Evolutionary conservation across 2,888 invertebrate species (phyloP), one percentile per base, ranked within the genome.

Genomic region (Xestoiulus laeticollis): DNA sequence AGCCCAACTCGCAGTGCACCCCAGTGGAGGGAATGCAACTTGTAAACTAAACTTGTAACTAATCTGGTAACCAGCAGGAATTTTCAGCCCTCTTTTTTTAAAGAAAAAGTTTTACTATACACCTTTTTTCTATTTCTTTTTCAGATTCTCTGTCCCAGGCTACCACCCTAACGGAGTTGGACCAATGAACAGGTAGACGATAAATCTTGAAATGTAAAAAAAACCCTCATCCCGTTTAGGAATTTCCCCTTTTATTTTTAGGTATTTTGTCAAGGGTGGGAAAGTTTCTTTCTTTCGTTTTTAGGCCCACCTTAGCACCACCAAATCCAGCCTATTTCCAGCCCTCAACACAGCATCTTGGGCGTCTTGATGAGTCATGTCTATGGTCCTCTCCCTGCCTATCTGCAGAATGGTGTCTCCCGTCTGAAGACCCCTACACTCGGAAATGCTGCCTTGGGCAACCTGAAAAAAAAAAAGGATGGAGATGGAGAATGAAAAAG

Each of bases 351-450:
- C 53, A 19, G 87, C 85, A 12, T 87, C 84, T 82, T 84, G 84
- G n/a, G 87, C 87, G 43, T 87, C 84, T 32, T 84, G n/a, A 32
- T 87, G 87, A 44, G 84, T 87, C 87, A 87, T 87, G 48, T 87
- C 87, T 12, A 87, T 32, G 14, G 87, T 87, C 53, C 87, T 32
- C 33, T 87, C 87, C 53, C 87, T 87, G 19, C 87, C 87, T 2
- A 87, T 87, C 32, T 87, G 87, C 22, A 87, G 84, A 16, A 87
- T 53, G 30, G 83, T 87, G 84, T 87, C 87, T 38, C 87, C 87
- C 43, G 32, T 30, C 38, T 84, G 33, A 43, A 87, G 44, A 6
- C 84, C 84, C 16, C 87, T 6, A n/a, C 43, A 30, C n/a, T 87
- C 87, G 16, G 87, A 84, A 87, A 87, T 87, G 43, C 43, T 87